These are phyloP conservation scores for Lathamus discolor DNA, from an alignment of 2,113 vertebrate genomes.

Conservation along the genomic window DNA sequence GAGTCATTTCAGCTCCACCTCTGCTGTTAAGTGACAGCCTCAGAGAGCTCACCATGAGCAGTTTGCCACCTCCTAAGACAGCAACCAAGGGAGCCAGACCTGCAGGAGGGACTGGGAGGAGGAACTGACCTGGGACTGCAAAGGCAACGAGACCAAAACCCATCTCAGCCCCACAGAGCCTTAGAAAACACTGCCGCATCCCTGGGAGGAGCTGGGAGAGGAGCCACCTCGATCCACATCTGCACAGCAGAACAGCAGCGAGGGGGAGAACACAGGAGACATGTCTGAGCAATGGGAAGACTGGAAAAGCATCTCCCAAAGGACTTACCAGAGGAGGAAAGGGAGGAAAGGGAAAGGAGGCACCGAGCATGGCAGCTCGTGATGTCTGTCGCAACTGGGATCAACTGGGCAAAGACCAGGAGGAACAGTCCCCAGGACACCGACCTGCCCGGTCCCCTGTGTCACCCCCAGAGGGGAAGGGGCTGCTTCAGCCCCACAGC, in stretches of 20 bases:
- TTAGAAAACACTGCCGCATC: neutral
- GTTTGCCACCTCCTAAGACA: neutral
- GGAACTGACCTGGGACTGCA: neutral
- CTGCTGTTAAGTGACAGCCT: neutral
- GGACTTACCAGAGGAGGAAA: neutral
- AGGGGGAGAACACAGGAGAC: neutral
- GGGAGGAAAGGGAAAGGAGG: neutral
- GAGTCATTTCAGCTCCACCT: neutral
- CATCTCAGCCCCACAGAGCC: neutral
- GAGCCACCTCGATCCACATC: accelerated
- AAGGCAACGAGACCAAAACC: accelerated
- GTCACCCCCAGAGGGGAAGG: neutral
- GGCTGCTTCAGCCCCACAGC: neutral
- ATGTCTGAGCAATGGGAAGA: accelerated
- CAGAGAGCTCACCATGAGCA: neutral
- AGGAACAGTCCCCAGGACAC: neutral
- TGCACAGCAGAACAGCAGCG: accelerated
- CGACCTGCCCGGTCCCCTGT: neutral
- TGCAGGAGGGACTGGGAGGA: neutral
- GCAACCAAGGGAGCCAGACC: neutral
- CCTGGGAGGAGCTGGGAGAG: neutral
- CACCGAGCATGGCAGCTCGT: accelerated
- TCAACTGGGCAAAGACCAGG: neutral
- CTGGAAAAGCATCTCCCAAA: neutral
- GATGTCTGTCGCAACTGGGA: accelerated